Percentiles rank a stretch among this genome's conserved stretches.
phyloP scores from a whole-genome alignment of 2,797 vertebrate genomes.

The Gadopsis bispinosus region DNA sequence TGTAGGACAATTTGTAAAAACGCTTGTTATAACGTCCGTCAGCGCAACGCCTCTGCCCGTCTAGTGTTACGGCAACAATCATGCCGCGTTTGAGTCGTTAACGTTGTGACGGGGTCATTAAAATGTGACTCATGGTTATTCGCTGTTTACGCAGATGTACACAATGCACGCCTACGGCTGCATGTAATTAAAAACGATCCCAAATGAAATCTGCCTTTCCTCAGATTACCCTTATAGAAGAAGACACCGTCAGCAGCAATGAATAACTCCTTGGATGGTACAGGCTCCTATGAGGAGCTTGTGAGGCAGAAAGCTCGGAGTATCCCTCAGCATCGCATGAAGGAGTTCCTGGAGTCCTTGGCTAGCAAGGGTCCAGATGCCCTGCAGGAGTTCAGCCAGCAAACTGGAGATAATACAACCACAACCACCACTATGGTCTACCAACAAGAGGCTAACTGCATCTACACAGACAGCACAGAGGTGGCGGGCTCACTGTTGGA shows the following conservation, averaged over 20 bases:
- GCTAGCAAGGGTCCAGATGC: slow-evolving; percentile 94
- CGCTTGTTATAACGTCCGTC: neutral
- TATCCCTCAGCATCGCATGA: slow-evolving; percentile 98
- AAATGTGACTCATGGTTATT: neutral
- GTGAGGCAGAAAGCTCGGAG: slow-evolving; percentile 95
- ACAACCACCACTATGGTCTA: slow-evolving; percentile 93
- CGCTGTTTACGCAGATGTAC: neutral
- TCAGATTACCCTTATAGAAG: slow-evolving; percentile 32
- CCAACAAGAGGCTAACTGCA: slow-evolving; percentile 94
- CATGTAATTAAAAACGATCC: neutral
- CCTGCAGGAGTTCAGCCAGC: slow-evolving; percentile 93
- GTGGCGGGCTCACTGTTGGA: slow-evolving; percentile 96
- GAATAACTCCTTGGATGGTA: slow-evolving; percentile 96
- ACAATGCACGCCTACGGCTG: neutral
- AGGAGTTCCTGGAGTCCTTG: slow-evolving; percentile 96
- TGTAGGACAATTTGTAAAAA: slow-evolving; percentile 17
- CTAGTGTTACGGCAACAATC: no score
- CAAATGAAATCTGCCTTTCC: neutral
- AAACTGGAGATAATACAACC: slow-evolving; percentile 78
- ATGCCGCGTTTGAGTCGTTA: neutral
- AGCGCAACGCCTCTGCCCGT: neutral
- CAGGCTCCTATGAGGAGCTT: slow-evolving; percentile 97
- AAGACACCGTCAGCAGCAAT: slow-evolving; percentile 78
- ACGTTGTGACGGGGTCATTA: neutral
- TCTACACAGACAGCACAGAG: slow-evolving; percentile 97